These are phyloP conservation scores for Busseola fusca DNA, from an alignment of 2,888 invertebrate species.

Conservation along the genomic window DNA sequence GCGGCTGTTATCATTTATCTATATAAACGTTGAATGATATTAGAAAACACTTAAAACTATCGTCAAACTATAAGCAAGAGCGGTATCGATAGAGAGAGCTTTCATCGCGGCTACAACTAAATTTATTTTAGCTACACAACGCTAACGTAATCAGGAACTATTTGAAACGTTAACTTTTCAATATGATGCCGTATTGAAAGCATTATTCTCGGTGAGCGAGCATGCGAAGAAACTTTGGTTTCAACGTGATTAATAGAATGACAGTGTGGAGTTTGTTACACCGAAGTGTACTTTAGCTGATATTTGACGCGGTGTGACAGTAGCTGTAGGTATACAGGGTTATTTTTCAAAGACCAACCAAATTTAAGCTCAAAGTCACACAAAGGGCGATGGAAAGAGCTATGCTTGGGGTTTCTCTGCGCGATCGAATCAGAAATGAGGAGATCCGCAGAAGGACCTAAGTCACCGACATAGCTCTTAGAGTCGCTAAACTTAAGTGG, in stretches of 20 bases:
- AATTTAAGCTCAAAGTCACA: too few species aligned
- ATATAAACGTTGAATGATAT: not conserved
- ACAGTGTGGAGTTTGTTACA: constrained; percentile 28
- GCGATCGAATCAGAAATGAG: too few species aligned
- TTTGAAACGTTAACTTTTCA: constrained; percentile 41
- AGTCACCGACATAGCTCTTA: too few species aligned
- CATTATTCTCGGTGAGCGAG: constrained; percentile 28
- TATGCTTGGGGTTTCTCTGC: too few species aligned
- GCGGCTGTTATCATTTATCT: too few species aligned
- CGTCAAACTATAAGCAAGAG: not conserved
- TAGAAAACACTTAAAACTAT: constrained; percentile 32
- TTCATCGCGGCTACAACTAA: constrained; percentile 19
- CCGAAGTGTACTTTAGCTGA: constrained; percentile 37
- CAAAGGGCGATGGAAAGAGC: too few species aligned
- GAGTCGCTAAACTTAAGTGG: too few species aligned
- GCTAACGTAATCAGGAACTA: constrained; percentile 33
- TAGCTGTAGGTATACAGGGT: not conserved
- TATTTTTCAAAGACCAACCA: too few species aligned
- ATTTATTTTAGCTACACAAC: constrained; percentile 32
- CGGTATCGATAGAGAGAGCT: constrained; percentile 2
- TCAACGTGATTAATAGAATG: constrained; percentile 47
- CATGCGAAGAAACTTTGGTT: constrained; percentile 34
- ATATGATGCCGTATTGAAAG: constrained; percentile 30
- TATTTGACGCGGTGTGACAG: constrained; percentile 22
- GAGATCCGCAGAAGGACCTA: too few species aligned